Conservation (phyloP, 2,113 vertebrate species). For the Peromyscus maniculatus region DNA sequence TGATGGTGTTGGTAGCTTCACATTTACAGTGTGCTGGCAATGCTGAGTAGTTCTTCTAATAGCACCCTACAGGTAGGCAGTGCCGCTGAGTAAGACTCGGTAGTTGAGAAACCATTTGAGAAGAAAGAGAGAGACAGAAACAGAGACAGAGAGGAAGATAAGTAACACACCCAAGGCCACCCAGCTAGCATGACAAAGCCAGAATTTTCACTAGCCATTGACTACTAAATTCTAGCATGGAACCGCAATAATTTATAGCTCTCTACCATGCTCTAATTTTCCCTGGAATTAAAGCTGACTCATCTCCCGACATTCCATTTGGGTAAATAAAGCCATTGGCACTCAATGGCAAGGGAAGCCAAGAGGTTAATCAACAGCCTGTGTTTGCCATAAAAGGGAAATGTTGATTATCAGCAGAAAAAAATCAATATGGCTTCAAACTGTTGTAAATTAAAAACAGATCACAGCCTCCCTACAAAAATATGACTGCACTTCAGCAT, state of each 20-base stretch:
- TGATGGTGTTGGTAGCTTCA: no score
- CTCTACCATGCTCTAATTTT: not conserved
- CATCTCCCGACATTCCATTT: slow-evolving; percentile 57
- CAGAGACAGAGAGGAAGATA: not conserved
- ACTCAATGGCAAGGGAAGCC: slow-evolving; percentile 64
- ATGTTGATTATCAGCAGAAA: slow-evolving; percentile 82
- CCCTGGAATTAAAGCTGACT: slow-evolving; percentile 35
- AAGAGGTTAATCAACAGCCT: slow-evolving; percentile 73
- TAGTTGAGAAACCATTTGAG: slow-evolving; percentile 45
- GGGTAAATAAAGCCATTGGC: slow-evolving; percentile 64
- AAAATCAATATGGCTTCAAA: slow-evolving; percentile 74
- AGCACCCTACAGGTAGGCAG: not conserved
- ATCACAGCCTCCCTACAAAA: slow-evolving; percentile 67
- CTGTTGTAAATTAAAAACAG: slow-evolving; percentile 82
- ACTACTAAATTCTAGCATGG: not conserved
- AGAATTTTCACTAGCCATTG: not conserved
- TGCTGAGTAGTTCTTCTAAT: not conserved
- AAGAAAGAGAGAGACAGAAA: not conserved
- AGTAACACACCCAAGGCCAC: slow-evolving; percentile 45
- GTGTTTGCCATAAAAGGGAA: slow-evolving; percentile 70
- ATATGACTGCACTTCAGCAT: slow-evolving; percentile 78
- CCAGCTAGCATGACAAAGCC: not conserved
- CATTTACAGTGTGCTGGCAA: not conserved
- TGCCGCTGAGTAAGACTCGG: not conserved
- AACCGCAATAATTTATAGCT: not conserved